Percentiles rank a stretch among this genome's conserved stretches.
Evolutionary conservation across 1,140 invertebrate genomes (phyloP).

Genomic region (Lepeophtheirus salmonis): DNA sequence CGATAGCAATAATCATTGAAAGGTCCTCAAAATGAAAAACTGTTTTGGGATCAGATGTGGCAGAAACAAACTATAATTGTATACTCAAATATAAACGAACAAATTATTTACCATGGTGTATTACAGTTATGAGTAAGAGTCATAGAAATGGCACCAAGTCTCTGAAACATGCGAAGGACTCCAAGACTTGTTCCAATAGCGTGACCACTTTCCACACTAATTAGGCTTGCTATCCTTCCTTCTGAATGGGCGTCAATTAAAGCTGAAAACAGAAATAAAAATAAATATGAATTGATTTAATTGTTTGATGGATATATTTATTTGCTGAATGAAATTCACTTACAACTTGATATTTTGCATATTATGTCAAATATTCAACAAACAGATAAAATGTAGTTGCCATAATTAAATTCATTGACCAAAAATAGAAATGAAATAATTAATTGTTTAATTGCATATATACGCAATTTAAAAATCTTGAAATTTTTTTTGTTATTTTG

Average conservation of each 20-base stretch:
- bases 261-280: conserved; percentile 25
- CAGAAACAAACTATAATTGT: neutral
- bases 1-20: neutral
- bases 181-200: conserved; percentile 58
- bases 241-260: conserved; percentile 27
- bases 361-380: no score
- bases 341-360: no score
- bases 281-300: neutral
- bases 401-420: no score
- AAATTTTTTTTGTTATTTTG: no score
- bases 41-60: neutral
- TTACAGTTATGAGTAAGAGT: conserved; percentile 67
- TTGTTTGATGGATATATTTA: neutral
- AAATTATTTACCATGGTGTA: conserved; percentile 55
- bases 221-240: conserved; percentile 31
- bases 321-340: no score
- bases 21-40: neutral
- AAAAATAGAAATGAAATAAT: no score
- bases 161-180: conserved; percentile 56
- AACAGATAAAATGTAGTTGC: no score
- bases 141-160: conserved; percentile 57
- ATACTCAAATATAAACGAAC: neutral
- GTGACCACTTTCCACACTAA: conserved; percentile 46
- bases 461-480: no score
- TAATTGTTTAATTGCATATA: no score